Evolutionary conservation across 2,113 vertebrate genomes (phyloP).

Genomic region (Menidia beryllina): DNA sequence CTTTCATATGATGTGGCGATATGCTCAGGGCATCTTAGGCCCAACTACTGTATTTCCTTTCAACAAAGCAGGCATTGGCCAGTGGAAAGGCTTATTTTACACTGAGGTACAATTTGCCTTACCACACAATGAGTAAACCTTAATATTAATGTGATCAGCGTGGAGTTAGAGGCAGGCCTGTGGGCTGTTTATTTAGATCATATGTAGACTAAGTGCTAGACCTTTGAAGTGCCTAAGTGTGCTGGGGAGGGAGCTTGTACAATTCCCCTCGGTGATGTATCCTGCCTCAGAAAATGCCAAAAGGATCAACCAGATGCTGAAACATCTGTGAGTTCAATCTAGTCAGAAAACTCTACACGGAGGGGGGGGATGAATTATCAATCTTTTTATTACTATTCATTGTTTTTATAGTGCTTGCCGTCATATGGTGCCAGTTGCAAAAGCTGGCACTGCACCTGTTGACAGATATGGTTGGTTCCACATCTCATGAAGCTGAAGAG

Average conservation of each 20-base stretch:
- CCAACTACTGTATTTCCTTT: neutral
- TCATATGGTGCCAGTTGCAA: constrained; percentile 45
- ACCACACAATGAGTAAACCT: neutral
- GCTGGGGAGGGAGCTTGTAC: constrained; percentile 43
- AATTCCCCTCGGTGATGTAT: constrained; percentile 26
- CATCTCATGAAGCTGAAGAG: neutral
- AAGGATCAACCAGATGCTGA: constrained; percentile 76
- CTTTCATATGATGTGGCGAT: neutral
- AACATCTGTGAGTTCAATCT: constrained; percentile 75
- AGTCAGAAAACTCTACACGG: constrained; percentile 71
- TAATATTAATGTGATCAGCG: constrained; percentile 1
- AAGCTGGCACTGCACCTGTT: constrained; percentile 39
- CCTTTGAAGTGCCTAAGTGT: constrained; percentile 59
- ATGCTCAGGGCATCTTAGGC: no score
- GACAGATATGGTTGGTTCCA: constrained; percentile 38
- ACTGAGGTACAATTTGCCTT: neutral
- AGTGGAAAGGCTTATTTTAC: neutral
- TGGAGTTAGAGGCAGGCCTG: neutral
- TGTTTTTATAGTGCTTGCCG: constrained; percentile 51
- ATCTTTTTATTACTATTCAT: constrained; percentile 69
- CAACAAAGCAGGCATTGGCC: neutral
- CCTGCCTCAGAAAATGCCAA: constrained; percentile 73
- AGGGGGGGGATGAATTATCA: constrained; percentile 68
- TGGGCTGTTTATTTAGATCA: constrained; percentile 26
- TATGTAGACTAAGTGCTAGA: constrained; percentile 31